Base-by-base conservation (phyloP, 1,140 invertebrate genomes). In the Drosophila chauvacae region DNA sequence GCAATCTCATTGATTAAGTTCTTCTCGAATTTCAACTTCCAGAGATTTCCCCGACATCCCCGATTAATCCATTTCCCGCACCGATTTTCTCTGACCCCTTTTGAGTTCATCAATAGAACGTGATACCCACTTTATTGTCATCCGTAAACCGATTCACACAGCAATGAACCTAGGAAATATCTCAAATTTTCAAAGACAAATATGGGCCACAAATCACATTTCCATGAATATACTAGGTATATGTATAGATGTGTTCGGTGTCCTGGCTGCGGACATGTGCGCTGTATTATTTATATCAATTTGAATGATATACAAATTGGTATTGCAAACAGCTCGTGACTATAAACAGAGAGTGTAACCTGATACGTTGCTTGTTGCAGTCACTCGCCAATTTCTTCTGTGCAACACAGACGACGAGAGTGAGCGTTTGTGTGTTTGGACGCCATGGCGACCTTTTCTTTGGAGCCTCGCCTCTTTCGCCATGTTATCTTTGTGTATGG, bases 201-300 rank as follows among this genome's bases (percentile, higher is more conserved):
- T 72, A 72, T 72, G 66, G 45, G 37, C 16, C 55, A 71, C 66
- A 72, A 72, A 72, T 72, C 69, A 51, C 45, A 72, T 59, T 58
- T 59, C 56, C 33, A 69, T 69, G 51, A 48, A 69, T 66, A 44
- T 30, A 44, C 53, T 39, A 23, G 18, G 10, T 51, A 23, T 20
- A 18, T 2, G 42, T 23, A 33, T 37, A 4, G 33, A 37, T 30
- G 45, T 47, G 26, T 45, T 33, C 3, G 35, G 28, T 16, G 33
- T 39, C 63, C 42, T 42, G 41, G 7, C 47, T 44, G 47, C 50
- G 23, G 39, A 51, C 48, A 41, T 61, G 48, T 74, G 69, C 26
- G 69, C 41, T 62, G 48, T 68, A 66, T 50, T 77, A 82, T 86
- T 87, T 82, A 87, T 87, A 87, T 83, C 83, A 87, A 86, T 86